Conservation (phyloP, 2,888 invertebrate species). For the Chydorus sphaericus region DNA sequence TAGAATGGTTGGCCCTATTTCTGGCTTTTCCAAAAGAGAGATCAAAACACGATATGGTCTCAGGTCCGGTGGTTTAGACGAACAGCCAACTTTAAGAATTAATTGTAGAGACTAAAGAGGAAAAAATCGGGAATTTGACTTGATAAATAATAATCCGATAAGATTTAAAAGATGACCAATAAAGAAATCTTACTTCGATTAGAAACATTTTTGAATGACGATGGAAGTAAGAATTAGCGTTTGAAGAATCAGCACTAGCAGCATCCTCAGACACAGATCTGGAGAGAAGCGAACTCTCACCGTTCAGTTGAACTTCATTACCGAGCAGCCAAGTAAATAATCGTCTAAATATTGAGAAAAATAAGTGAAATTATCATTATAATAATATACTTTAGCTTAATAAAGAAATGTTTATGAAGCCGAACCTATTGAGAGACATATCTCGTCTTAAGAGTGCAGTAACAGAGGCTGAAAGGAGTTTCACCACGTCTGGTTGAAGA, state of each 20-base stretch:
- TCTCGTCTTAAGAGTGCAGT: constrained; percentile 63
- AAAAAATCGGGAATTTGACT: constrained; percentile 8
- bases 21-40: constrained; percentile 69
- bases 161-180: neutral
- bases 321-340: constrained; percentile 73
- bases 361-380: neutral
- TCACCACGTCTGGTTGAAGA: constrained; percentile 47
- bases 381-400: neutral
- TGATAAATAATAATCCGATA: neutral
- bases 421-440: constrained; percentile 68
- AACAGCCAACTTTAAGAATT: constrained; percentile 15
- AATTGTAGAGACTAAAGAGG: constrained; percentile 18
- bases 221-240: constrained; percentile 39
- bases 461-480: constrained; percentile 54
- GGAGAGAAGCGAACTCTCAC: constrained; percentile 28
- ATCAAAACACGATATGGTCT: constrained; percentile 56
- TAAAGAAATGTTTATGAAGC: neutral
- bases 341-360: constrained; percentile 34
- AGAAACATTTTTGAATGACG: constrained; percentile 49
- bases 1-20: constrained; percentile 62
- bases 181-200: constrained; percentile 33
- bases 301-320: constrained; percentile 37
- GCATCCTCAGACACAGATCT: constrained; percentile 22
- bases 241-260: constrained; percentile 28
- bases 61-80: constrained; percentile 25